Conservation (phyloP, 2,888 invertebrate genomes). For the Ceramica pisi region DNA sequence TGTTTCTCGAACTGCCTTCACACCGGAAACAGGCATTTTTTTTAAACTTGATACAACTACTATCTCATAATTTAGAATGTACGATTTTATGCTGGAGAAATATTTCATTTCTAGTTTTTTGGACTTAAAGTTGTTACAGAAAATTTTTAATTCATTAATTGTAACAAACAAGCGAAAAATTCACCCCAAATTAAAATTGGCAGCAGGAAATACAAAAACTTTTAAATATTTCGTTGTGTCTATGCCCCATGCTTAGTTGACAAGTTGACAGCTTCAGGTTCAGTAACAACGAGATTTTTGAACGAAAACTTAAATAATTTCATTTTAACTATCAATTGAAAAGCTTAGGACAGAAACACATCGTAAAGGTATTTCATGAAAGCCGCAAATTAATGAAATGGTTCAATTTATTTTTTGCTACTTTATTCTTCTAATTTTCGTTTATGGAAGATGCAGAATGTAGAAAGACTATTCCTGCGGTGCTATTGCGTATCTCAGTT, state of each 20-base stretch:
- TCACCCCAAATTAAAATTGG: constrained; percentile 66
- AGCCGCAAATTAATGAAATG: neutral
- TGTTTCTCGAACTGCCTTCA: constrained; percentile 89
- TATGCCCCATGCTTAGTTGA: constrained; percentile 61
- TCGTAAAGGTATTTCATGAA: too few species aligned
- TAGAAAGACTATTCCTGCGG: constrained; percentile 21
- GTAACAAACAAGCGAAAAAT: constrained; percentile 69
- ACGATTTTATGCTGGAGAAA: constrained; percentile 74
- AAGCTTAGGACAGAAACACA: too few species aligned
- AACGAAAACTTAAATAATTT: neutral
- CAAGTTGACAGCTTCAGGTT: constrained; percentile 10
- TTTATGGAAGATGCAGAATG: constrained; percentile 22
- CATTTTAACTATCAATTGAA: neutral
- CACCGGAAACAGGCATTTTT: constrained; percentile 88
- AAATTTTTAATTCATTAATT: constrained; percentile 70
- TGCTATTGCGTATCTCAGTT: too few species aligned
- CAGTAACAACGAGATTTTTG: neutral
- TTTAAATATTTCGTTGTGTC: constrained; percentile 66
- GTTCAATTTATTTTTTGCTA: neutral
- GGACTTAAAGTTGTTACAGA: constrained; percentile 67
- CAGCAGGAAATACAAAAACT: constrained; percentile 73
- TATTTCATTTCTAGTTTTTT: constrained; percentile 83
- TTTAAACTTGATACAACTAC: constrained; percentile 79
- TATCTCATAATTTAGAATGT: constrained; percentile 75
- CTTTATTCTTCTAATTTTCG: constrained; percentile 29